Percentiles rank a stretch among this genome's conserved stretches.
Conservation (phyloP, 2,888 invertebrate species). For the Hydroisotoma schaefferi region DNA sequence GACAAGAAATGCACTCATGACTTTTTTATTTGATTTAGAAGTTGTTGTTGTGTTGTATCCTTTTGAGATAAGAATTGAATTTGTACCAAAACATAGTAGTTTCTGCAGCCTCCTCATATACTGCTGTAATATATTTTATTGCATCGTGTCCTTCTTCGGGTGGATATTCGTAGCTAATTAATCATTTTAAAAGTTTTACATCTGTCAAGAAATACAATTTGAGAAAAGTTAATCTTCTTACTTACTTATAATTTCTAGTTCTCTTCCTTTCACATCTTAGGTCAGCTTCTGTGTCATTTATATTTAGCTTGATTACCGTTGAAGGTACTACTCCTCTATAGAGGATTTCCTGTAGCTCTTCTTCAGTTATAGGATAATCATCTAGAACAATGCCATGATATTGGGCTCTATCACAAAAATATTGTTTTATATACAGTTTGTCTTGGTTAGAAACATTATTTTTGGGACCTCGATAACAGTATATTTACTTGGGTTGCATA, state of each 20-base stretch:
- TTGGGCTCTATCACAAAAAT: slow-evolving; percentile 34
- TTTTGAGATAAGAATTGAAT: neutral
- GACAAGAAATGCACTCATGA: neutral
- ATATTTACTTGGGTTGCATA: slow-evolving; percentile 35
- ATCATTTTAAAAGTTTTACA: neutral
- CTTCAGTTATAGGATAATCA: slow-evolving; percentile 34
- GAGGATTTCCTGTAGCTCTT: slow-evolving; percentile 36
- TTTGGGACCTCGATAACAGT: neutral
- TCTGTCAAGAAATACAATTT: too few relatives aligned
- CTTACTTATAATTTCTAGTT: slow-evolving; percentile 17
- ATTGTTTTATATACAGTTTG: too few relatives aligned
- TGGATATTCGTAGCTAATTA: slow-evolving; percentile 2
- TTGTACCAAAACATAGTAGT: slow-evolving; percentile 20
- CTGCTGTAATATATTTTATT: slow-evolving; percentile 15
- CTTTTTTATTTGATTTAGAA: neutral
- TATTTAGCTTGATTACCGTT: slow-evolving; percentile 31
- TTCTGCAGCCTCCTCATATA: slow-evolving; percentile 9
- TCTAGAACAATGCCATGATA: slow-evolving; percentile 43
- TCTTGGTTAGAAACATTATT: neutral
- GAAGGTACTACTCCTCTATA: slow-evolving; percentile 41
- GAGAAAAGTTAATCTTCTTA: neutral
- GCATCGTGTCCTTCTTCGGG: slow-evolving; percentile 20
- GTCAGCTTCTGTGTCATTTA: slow-evolving; percentile 25
- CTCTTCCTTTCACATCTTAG: slow-evolving; percentile 20
- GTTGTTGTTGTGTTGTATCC: neutral